Evolutionary conservation across 2,888 invertebrate genomes (phyloP).

Genomic region (Tenodera sinensis): DNA sequence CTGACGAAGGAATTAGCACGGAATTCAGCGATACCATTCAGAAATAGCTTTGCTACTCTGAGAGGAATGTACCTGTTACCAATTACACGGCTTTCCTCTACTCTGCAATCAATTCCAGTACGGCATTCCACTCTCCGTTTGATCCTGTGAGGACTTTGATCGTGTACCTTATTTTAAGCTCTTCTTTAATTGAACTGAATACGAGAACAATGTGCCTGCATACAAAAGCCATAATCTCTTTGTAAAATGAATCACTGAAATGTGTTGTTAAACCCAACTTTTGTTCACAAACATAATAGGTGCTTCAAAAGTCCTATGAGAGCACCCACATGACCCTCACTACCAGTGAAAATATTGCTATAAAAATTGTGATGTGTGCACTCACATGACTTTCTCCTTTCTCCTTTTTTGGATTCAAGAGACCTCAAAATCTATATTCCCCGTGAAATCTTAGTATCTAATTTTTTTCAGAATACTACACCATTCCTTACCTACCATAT

Average conservation of each 20-base stretch:
- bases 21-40: not conserved
- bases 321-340: no score
- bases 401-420: no score
- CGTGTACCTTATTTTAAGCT: not conserved
- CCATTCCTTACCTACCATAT: no score
- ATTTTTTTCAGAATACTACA: no score
- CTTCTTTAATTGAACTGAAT: not conserved
- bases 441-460: no score
- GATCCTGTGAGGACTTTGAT: not conserved
- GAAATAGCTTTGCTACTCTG: not conserved
- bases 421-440: no score
- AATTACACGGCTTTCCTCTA: not conserved
- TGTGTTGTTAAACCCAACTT: not conserved
- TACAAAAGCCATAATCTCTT: not conserved
- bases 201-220: not conserved
- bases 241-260: not conserved
- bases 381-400: no score
- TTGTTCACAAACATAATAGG: no score
- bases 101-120: not conserved
- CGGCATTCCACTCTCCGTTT: not conserved
- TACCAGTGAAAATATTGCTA: no score
- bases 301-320: no score
- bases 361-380: no score
- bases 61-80: not conserved
- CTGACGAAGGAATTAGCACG: not conserved